Conservation (phyloP, 2,113 vertebrate genomes). For the Amphiprion ocellaris region DNA sequence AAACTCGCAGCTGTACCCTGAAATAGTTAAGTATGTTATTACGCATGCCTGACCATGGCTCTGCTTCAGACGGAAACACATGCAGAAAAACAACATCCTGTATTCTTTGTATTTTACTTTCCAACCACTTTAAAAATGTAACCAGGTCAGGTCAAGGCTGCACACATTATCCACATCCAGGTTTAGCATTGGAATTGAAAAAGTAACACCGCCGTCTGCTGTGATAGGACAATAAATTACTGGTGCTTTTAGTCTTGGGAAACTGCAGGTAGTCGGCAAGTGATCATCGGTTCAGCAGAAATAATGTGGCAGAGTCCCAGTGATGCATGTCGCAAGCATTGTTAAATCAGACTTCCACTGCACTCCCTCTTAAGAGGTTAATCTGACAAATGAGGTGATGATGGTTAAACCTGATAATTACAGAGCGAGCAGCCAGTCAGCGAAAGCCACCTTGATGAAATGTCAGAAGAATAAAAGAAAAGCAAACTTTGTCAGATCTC, state of each 20-base stretch:
- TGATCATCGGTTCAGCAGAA: slow-evolving; percentile 42
- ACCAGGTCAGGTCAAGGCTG: slow-evolving; percentile 23
- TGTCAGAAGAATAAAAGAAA: slow-evolving; percentile 30
- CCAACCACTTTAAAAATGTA: slow-evolving; percentile 17
- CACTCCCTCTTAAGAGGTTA: slow-evolving; percentile 43
- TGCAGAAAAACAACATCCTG: slow-evolving; percentile 15
- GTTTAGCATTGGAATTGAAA: slow-evolving; percentile 42
- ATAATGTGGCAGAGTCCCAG: slow-evolving; percentile 22
- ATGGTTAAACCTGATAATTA: slow-evolving; percentile 51
- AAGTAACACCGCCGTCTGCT: slow-evolving; percentile 8
- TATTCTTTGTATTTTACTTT: slow-evolving; percentile 11
- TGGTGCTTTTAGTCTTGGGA: slow-evolving; percentile 30
- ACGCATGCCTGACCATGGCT: slow-evolving; percentile 1
- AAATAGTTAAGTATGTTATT: slow-evolving; percentile 17
- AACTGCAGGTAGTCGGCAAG: slow-evolving; percentile 29
- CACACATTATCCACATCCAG: slow-evolving; percentile 24
- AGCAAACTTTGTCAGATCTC: slow-evolving; percentile 19
- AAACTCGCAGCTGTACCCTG: not conserved
- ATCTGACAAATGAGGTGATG: slow-evolving; percentile 51
- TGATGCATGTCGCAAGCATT: slow-evolving; percentile 13
- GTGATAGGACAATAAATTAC: slow-evolving; percentile 25
- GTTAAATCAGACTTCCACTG: not conserved
- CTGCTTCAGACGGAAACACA: slow-evolving; percentile 21
- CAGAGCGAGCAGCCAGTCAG: slow-evolving; percentile 14
- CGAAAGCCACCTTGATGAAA: slow-evolving; percentile 10